Evolutionary conservation across 1,140 invertebrate genomes (phyloP).

Genomic region (Galendromus occidentalis): DNA sequence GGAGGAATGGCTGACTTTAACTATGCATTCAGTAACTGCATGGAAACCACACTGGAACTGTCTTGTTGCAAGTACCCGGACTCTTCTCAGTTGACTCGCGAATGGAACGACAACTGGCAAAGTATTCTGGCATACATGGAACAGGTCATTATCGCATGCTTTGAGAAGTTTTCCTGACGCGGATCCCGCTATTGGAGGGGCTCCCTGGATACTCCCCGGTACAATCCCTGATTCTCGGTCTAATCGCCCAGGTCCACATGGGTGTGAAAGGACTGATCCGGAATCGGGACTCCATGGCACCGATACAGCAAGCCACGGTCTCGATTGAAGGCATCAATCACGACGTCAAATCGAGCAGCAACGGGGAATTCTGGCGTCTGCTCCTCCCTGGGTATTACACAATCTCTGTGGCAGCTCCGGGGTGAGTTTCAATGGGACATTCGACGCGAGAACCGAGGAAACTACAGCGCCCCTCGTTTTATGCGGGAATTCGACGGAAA

Average conservation of each 20-base stretch:
- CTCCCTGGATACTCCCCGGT: no score
- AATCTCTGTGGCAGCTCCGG: constrained; percentile 44
- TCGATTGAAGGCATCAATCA: constrained; percentile 31
- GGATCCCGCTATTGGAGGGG: no score
- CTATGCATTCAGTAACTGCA: constrained; percentile 80
- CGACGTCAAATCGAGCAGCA: constrained; percentile 46
- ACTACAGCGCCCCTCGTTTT: no score
- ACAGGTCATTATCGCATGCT: constrained; percentile 27
- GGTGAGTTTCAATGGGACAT: constrained; percentile 35
- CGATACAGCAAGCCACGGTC: constrained; percentile 19
- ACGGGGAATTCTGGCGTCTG: constrained; percentile 72
- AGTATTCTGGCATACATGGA: constrained; percentile 66
- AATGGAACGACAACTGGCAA: constrained; percentile 75
- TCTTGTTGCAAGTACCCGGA: constrained; percentile 85
- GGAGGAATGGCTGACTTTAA: constrained; percentile 98
- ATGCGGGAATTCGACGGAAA: no score
- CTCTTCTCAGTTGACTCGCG: constrained; percentile 41
- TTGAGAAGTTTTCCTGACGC: neutral
- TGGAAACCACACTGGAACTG: constrained; percentile 88
- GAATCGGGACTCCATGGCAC: constrained; percentile 19
- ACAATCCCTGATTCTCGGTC: no score
- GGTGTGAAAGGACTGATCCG: constrained; percentile 48
- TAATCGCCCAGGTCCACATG: constrained; percentile 39
- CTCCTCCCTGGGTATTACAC: constrained; percentile 56
- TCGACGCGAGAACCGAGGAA: neutral